Evolutionary conservation across 2,797 vertebrate species (phyloP), one percentile per base, ranked within the genome.

Genomic region (Centroberyx gerrardi): DNA sequence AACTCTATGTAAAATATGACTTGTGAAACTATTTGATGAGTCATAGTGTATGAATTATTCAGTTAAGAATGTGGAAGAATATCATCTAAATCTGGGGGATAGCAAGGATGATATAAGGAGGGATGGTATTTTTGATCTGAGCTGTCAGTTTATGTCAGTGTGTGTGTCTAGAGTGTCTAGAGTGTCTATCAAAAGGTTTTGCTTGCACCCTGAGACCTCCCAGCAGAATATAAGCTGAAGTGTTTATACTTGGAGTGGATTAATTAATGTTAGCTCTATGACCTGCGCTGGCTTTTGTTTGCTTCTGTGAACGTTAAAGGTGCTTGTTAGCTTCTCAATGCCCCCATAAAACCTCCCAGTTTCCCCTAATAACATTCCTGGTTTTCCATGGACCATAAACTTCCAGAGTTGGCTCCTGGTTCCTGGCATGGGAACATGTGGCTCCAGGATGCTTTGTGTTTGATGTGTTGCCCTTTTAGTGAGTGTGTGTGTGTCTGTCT

Each of bases 291-390:
- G 54, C 74, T 78, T 84, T 76, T 80, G 62, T 86, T 82, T 88
- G 72, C 59, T 59, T 81, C 82, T 81, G 60, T 63, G 64, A 78
- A 78, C 72, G 78, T 89, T 77, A 79, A 87, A 90, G 31, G 46
- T 62, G 53, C 78, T 83, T 74, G 56, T 84, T 86, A 81, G 69
- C 69, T 68, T 80, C 62, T 70, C 2, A 2, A 55, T 69, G 31
- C 74, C 73, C 77, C 81, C 68, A 71, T 93, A 90, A 93, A 93
- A 78, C 60, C 31, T 54, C 51, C 80, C 68, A 77, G 62, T 88
- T 90, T 80, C 83, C 88, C 56, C 48, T 67, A 77, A 63, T 72
- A 79, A 84, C 82, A 83, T 88, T 90, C 87, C 86, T 81, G 83
- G 44, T 78, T 84, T 85, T 86, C 88, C 82, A 31, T 68, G 42